Evolutionary conservation across 2,113 vertebrate genomes (phyloP), one percentile per base, ranked within the genome.

Genomic region (Toxotes chatareus): DNA sequence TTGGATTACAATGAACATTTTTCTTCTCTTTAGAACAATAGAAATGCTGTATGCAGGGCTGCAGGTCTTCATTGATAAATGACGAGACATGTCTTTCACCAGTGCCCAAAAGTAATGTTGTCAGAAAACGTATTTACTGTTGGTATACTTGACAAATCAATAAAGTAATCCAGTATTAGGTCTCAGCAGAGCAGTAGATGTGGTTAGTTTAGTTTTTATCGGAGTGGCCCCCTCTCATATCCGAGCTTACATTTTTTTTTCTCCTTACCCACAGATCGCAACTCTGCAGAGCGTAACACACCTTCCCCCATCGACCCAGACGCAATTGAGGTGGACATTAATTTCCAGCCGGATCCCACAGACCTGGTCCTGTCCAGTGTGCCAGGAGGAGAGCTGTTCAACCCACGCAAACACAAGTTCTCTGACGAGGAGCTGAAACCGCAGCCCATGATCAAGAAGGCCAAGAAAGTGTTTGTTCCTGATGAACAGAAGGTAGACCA

Each of bases 381-480:
- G 77, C 98, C 98, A 0, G 98, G 98, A 0, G 98, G 97, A 59
- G 97, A 99, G 88, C 96, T 99, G 80, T 99, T 99, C 94, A 97
- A 99, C 90, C 98, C 98, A 4, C 96, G 98, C 82, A 99, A 99
- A 90, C 98, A 99, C 93, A 97, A 96, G 90, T 99, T 99, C 93
- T 96, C 96, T 0, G 97, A 98, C 21, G 97, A 99, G 77, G 97
- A 99, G 88, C 96, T 99, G 86, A 99, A 99, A 83, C 98, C 98
- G 0, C 98, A 99, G 92, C 98, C 98, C 3, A 99, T 99, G 97
- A 99, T 99, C 93, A 99, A 99, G 95, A 99, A 99, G 88, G 98
- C 98, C 89, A 99, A 97, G 95, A 99, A 99, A 81, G 96, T 99
- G 90, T 99, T 97, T 89, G 97, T 99, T 55, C 97, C 98, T 0